Evolutionary conservation across 2,797 vertebrate genomes (phyloP).

Genomic region (Rhynchotus rufescens): DNA sequence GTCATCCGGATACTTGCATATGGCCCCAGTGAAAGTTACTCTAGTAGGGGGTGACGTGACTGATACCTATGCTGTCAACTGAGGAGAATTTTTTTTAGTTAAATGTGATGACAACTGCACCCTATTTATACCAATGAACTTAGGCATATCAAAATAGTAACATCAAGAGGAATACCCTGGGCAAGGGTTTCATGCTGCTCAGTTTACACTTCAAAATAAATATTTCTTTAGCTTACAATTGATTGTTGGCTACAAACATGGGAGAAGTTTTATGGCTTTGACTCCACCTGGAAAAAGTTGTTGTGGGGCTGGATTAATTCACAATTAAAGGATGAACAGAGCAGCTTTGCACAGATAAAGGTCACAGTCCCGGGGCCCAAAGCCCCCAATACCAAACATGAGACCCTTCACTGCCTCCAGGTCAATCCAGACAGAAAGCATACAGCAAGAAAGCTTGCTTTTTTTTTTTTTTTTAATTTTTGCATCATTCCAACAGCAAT

Average conservation of each 20-base stretch:
- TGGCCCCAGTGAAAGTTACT: conserved; percentile 16
- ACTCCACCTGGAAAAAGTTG: background rate
- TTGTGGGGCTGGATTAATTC: background rate
- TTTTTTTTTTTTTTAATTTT: background rate
- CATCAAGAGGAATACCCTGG: conserved; percentile 52
- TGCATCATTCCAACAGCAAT: background rate
- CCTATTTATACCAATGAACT: conserved; percentile 74
- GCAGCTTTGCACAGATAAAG: background rate
- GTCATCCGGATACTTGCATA: background rate
- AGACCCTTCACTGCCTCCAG: background rate
- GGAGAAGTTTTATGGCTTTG: background rate
- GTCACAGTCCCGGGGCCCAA: background rate
- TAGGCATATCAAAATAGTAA: conserved; percentile 60
- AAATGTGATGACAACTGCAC: conserved; percentile 70
- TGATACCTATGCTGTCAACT: conserved; percentile 55
- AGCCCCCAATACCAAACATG: fast-evolving
- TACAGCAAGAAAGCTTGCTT: background rate
- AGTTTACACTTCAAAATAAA: conserved; percentile 72
- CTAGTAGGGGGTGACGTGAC: conserved; percentile 19
- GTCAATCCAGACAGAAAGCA: background rate
- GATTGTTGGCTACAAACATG: background rate
- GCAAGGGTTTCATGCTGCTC: conserved; percentile 43
- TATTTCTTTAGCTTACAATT: conserved; percentile 57
- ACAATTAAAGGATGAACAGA: background rate
- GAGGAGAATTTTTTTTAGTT: conserved; percentile 54